Base-by-base conservation (phyloP, 2,888 invertebrate species). In the Tiliacea citrago region DNA sequence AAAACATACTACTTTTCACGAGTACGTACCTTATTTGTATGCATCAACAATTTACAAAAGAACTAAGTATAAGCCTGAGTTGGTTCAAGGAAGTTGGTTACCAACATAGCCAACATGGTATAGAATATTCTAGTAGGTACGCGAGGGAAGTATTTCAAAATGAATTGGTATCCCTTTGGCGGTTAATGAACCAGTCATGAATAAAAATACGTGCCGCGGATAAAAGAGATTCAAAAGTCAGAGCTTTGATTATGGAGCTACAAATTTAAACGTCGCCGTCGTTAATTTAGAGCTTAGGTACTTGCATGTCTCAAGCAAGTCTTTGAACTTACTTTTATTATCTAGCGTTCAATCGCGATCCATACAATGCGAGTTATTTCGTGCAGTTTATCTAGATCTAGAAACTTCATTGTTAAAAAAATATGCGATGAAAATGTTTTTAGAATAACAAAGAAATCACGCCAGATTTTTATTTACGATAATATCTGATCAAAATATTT, bases 151-250 rank as follows among this genome's bases (percentile, higher is more conserved):
- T 58, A 45, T 68, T 80, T 72, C 51, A 66, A 77, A 77, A 81
- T 74, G 45, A 55, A 71, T 68, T 70, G 45, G 29, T 57, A 24
- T 62, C 65, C 45, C 55, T 73, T 81, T 81, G 58, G 66, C 45
- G 51, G 65, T 35, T 68, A 67, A 84, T 76, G 72, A 84, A 84
- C 57, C 53, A 73, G 68, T 75, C 77, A 77, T 84, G 84, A 89
- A 89, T 84, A 84, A 85, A 86, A 79, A 83, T 84, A 79, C 65
- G 76, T 75, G 68, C n/a, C 21, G 4, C 18, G 35, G 72, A 79
- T 77, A 65, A 77, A 78, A 80, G 68, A 70, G 63, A 74, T 73
- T 86, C 81, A 81, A 73, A 83, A 86, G 79, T 81, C 72, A 58
- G 45, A 73, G 13, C 62, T 75, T 81, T 79, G 76, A 79, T 75